Evolutionary conservation across 2,888 invertebrate genomes (phyloP).

Genomic region (Chaetogeoica ovagalla): DNA sequence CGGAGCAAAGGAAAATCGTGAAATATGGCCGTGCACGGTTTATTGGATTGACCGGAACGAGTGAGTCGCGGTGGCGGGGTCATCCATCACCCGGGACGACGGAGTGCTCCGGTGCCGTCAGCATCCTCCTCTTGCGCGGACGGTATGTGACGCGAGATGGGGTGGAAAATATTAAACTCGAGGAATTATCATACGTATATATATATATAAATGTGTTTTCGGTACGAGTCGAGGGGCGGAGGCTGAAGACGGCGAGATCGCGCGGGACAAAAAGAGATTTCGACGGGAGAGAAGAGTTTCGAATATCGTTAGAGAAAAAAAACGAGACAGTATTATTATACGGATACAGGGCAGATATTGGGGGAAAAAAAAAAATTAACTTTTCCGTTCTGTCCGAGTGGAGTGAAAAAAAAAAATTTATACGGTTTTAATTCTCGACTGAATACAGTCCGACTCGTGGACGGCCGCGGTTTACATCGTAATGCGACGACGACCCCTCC

Average conservation of each 20-base stretch:
- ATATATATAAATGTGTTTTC: too few species aligned
- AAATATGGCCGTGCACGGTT: constrained; percentile 43
- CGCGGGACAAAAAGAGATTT: background rate
- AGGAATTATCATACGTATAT: constrained; percentile 12
- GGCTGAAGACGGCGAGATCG: background rate
- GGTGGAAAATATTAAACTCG: constrained; percentile 46
- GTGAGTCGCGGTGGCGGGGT: constrained; percentile 26
- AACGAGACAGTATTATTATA: too few species aligned
- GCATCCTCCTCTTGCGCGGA: background rate
- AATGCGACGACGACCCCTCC: too few species aligned
- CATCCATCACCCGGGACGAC: constrained; percentile 45
- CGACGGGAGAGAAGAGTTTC: background rate
- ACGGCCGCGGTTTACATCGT: too few species aligned
- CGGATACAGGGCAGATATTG: too few species aligned
- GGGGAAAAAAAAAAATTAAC: too few species aligned
- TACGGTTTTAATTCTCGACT: too few species aligned
- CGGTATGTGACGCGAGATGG: background rate
- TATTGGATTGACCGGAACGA: constrained; percentile 48
- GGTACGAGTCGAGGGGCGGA: too few species aligned
- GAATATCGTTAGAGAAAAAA: too few species aligned
- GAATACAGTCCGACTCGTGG: too few species aligned
- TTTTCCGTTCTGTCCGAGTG: too few species aligned
- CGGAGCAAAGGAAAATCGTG: constrained; percentile 29
- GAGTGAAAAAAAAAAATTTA: too few species aligned
- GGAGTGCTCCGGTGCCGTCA: background rate